Evolutionary conservation across 2,113 vertebrate genomes (phyloP), one percentile per base, ranked within the genome.

Genomic region (Brienomyrus brachyistius): DNA sequence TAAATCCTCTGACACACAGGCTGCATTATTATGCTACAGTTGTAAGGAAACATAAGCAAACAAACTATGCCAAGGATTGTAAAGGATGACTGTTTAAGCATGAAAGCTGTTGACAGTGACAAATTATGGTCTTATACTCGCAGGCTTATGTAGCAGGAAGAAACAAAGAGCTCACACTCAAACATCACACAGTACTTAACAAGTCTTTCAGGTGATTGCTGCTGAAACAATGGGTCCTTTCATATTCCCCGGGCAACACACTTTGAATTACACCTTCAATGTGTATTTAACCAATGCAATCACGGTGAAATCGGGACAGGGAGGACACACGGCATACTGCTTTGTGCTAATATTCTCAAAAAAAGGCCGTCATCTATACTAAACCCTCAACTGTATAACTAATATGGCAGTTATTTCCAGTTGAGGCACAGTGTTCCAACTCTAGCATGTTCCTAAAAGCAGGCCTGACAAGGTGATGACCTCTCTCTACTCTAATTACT

Each of bases 101-200:
- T 91, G 91, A 92, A 92, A 92, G 92, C 92, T 92, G 92, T 93
- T 94, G 93, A 92, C 93, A 92, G 86, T 0, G 92, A 94, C 92
- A 92, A 88, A 86, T 90, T 90, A 91, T 80, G 59, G 70, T 87
- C 62, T 90, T 45, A 45, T 77, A 52, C 88, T 50, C 91, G 27
- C n/a, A 27, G 56, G 35, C 48, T 74, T 74, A 86, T 54, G 51
- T 59, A 83, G 88, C n/a, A 70, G n/a, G 88, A 82, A 86, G 19
- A 84, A 86, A 89, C 82, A 90, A 88, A 90, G 91, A 92, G 92
- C 90, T 92, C 91, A 92, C 92, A 88, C 91, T 90, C 87, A 77
- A 84, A 93, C 91, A 93, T 62, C 91, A 62, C 77, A 89, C 0
- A 0, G 27, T n/a, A 48, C 13, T n/a, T 52, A 77, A 90, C 9